Evolutionary conservation across 37 sponge, comb jelly and placozoan species (phyloP), one percentile per base, ranked within the genome.

Genomic region (Cliona cf. orientalis): DNA sequence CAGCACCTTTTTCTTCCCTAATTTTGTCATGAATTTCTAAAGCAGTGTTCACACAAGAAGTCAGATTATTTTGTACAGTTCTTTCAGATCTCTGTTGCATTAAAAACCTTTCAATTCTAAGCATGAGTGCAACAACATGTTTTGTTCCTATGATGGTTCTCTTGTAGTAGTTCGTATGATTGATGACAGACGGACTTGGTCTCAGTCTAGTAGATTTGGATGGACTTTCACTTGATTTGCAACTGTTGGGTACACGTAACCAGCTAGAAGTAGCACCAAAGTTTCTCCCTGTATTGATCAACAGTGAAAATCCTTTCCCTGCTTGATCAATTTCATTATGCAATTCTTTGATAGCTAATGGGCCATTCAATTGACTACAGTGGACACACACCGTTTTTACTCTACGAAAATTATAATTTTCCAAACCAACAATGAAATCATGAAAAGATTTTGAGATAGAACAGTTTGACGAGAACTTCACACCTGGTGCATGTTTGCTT

Each of bases 91-190:
- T 23, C 17, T 63, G 46, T 3, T 69, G 69, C 5, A 39, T 53
- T 7, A 80, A 56, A 35, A 80, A 80, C 19, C 80, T 28, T 29
- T 80, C 80, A 32, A 80, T 45, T 49, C 80, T 44, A 21, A 80
- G 40, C 80, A 80, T 80, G 0, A 80, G 31, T 56, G 80, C 69
- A 53, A 67, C 56, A 19, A 46, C 46, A 5, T 55, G 29, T 19
- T 80, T 53, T 5, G 23, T 26, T 41, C 28, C 32, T 5, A 80
- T 33, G 17, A 80, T 46, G 0, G 31, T 68, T 23, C 29, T 36
- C 53, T 31, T 12, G 80, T 80, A 80, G 26, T 69, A 68, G 5
- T 80, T 42, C 0, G 58, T 66, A 26, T 68, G 69, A 21, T n/a
- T 42, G 32, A 46, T 19, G 3, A 80, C 35, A 21, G 26, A 43